These are phyloP conservation scores for Chrysomela aeneicollis DNA, from an alignment of 2,888 invertebrate genomes.

Conservation along the genomic window DNA sequence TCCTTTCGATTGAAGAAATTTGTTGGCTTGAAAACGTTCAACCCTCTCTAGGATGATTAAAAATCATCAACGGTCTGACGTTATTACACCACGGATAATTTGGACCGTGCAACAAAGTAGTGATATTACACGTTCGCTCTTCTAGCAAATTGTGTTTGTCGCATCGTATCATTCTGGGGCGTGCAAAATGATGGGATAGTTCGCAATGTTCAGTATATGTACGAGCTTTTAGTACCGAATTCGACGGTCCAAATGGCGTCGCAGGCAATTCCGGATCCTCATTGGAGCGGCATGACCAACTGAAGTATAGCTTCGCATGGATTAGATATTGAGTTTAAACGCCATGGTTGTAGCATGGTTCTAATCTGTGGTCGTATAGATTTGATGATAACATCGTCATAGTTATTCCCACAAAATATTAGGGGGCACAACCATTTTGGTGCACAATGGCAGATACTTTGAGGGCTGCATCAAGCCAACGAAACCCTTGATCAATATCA, in stretches of 20 bases:
- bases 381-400: too few species aligned
- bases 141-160: neutral
- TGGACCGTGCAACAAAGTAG: neutral
- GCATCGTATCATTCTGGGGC: neutral
- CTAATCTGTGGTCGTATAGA: too few species aligned
- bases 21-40: too few species aligned
- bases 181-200: neutral
- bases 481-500: too few species aligned
- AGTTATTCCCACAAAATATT: too few species aligned
- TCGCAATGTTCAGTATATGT: neutral
- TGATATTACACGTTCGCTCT: neutral
- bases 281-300: neutral
- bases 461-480: too few species aligned
- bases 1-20: too few species aligned
- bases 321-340: neutral
- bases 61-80: neutral
- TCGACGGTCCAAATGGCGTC: neutral
- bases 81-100: neutral
- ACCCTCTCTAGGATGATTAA: too few species aligned
- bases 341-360: too few species aligned
- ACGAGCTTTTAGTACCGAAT: neutral
- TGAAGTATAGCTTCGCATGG: neutral
- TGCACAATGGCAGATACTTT: too few species aligned
- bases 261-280: neutral
- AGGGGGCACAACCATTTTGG: too few species aligned